Base-by-base conservation (phyloP, 2,113 vertebrate species). In the Bagarius yarrelli region DNA sequence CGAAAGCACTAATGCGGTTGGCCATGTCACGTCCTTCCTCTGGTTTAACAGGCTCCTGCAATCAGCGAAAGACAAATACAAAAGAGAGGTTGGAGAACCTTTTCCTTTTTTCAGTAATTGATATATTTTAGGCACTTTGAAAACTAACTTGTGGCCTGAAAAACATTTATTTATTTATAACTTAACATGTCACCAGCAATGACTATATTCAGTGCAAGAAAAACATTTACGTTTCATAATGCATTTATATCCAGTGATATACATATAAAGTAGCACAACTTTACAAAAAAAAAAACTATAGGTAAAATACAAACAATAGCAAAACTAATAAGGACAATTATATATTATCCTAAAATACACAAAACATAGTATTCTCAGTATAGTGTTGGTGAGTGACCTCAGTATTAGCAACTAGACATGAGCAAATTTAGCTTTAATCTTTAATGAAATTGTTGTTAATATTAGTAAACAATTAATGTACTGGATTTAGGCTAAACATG, bases 1-100 rank as follows among this genome's bases (percentile, higher is more conserved):
- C 96, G 1, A 98, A 99, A 84, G 98, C 98, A 0, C 91, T 93
- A 90, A 99, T 98, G 77, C 95, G 92, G 87, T 94, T 93, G 1
- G 96, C 94, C 98, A 98, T 98, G 84, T 98, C 97, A 79, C 95
- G 90, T 61, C 96, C 97, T 78, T 99, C 98, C 71, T 99, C 98
- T 0, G 94, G 89, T 84, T 95, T 97, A 86, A 99, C 96, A 0
- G 98, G 97, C 85, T 99, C 97, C 97, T 99, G 83, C 12, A 16
- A 79, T 83, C 14, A 61, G 19, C 50, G 25, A 40, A 81, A 1
- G 77, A n/a, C 34, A 69, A 8, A 67, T 47, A 71, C 60, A 73
- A 47, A 5, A 9, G 4, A 66, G n/a, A 53, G 18, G 47, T 66
- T 19, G 8, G 30, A 27, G 12, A 25, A 30, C 6, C 0, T 15